Conservation (phyloP, 1,140 invertebrate species). For the Euwallacea similis region DNA sequence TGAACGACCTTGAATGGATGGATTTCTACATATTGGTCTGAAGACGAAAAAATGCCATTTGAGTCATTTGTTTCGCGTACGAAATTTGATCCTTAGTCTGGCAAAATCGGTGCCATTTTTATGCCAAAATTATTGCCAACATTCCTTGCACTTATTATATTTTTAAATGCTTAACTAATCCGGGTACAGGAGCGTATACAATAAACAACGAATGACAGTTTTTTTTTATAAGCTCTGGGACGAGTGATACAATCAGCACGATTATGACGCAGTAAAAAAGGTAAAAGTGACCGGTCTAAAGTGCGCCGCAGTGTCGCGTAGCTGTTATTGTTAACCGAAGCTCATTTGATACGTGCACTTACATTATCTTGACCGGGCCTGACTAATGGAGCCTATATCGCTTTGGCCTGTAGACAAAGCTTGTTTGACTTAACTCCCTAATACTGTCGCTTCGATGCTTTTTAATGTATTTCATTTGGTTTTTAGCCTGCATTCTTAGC, state of each 20-base stretch:
- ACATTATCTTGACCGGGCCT: conserved; percentile 48
- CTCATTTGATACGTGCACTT: conserved; percentile 51
- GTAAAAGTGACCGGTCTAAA: conserved; percentile 41
- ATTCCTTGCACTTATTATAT: too few species aligned
- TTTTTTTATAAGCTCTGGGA: conserved; percentile 1
- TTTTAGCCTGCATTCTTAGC: conserved; percentile 28
- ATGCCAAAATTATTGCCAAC: too few species aligned
- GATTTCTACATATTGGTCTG: too few species aligned
- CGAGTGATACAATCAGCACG: conserved; percentile 31
- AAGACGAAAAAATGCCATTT: too few species aligned
- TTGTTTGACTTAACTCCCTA: conserved; percentile 37
- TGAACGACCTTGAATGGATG: too few species aligned
- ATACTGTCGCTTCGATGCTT: conserved; percentile 24
- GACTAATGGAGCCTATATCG: conserved; percentile 53
- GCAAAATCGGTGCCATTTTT: too few species aligned
- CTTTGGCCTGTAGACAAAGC: conserved; percentile 36
- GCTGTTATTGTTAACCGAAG: conserved; percentile 45
- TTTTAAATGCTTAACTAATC: neutral
- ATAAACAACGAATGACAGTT: conserved; percentile 1
- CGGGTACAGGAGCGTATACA: conserved; percentile 3
- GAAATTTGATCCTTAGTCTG: too few species aligned
- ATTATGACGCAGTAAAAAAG: conserved; percentile 42
- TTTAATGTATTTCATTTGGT: neutral
- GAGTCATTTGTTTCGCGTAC: too few species aligned
- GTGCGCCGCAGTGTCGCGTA: conserved; percentile 43